These are phyloP conservation scores for Vultur gryphus DNA, from an alignment of 2,797 vertebrate genomes.

Conservation along the genomic window DNA sequence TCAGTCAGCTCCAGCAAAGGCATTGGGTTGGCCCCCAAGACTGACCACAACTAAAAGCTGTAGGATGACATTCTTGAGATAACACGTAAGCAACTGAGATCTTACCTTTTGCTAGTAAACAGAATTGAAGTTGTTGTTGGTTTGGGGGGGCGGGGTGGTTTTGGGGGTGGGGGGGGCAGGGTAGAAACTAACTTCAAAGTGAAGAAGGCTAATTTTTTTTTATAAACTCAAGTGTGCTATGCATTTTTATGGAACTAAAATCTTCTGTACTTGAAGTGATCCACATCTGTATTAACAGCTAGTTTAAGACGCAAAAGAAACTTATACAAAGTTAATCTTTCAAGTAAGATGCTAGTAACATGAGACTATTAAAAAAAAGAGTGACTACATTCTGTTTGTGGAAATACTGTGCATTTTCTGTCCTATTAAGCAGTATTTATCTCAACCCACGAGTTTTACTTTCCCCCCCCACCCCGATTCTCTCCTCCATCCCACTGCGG, in stretches of 20 bases:
- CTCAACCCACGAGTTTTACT: too few species aligned
- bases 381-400: not conserved
- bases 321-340: not conserved
- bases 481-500: too few species aligned
- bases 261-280: not conserved
- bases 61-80: not conserved
- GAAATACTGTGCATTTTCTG: not conserved
- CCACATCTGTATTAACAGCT: not conserved
- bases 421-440: too few species aligned
- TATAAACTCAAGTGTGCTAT: fast-evolving
- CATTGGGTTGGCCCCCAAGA: not conserved
- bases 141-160: not conserved
- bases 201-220: not conserved
- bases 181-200: not conserved
- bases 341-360: not conserved
- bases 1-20: not conserved
- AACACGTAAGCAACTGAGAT: not conserved
- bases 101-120: not conserved
- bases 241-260: not conserved
- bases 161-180: fast-evolving
- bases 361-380: not conserved
- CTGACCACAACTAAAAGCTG: not conserved
- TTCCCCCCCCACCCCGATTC: too few species aligned
- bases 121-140: not conserved
- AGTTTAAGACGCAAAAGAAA: not conserved